Percentiles rank a stretch among this genome's conserved stretches.
Evolutionary conservation across 2,888 invertebrate genomes (phyloP).

Genomic region (Brachypalpus laphriformis): DNA sequence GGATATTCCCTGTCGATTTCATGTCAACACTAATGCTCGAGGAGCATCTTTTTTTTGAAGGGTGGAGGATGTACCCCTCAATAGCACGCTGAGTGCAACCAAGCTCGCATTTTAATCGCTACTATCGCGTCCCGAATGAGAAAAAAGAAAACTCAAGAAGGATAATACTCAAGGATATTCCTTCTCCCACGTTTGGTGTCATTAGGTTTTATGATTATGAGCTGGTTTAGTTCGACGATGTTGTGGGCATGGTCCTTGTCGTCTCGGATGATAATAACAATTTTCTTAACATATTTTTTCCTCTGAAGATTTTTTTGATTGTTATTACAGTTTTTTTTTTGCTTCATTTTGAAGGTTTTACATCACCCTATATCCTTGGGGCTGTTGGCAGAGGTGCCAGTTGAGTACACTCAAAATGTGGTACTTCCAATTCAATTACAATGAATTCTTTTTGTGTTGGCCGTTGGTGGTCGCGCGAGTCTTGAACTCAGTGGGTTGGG

Average conservation of each 20-base stretch:
- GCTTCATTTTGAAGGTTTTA: background rate
- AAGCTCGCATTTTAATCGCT: slow-evolving; percentile 68
- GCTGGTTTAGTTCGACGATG: slow-evolving; percentile 70
- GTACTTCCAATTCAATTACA: slow-evolving; percentile 73
- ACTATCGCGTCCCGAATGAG: background rate
- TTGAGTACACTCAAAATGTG: slow-evolving; percentile 71
- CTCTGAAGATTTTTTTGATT: slow-evolving; percentile 57
- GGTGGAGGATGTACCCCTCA: slow-evolving; percentile 10
- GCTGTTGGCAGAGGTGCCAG: slow-evolving; percentile 60
- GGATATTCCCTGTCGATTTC: slow-evolving; percentile 60
- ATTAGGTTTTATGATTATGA: slow-evolving; percentile 74
- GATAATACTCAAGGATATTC: slow-evolving; percentile 48
- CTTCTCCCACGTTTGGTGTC: slow-evolving; percentile 43
- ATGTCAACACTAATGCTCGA: slow-evolving; percentile 46
- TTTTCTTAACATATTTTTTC: slow-evolving; percentile 71
- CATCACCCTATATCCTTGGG: slow-evolving; percentile 17
- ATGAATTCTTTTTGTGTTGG: slow-evolving; percentile 2
- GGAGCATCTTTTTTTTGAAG: slow-evolving; percentile 42
- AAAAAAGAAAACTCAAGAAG: background rate
- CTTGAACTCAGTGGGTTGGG: slow-evolving; percentile 35
- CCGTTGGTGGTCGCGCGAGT: slow-evolving; percentile 14
- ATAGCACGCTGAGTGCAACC: slow-evolving; percentile 59
- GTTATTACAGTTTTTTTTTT: slow-evolving; percentile 38
- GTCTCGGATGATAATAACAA: slow-evolving; percentile 71
- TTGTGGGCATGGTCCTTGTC: slow-evolving; percentile 66